Evolutionary conservation across 1,140 invertebrate genomes (phyloP).

Genomic region (Drosophila guanche): DNA sequence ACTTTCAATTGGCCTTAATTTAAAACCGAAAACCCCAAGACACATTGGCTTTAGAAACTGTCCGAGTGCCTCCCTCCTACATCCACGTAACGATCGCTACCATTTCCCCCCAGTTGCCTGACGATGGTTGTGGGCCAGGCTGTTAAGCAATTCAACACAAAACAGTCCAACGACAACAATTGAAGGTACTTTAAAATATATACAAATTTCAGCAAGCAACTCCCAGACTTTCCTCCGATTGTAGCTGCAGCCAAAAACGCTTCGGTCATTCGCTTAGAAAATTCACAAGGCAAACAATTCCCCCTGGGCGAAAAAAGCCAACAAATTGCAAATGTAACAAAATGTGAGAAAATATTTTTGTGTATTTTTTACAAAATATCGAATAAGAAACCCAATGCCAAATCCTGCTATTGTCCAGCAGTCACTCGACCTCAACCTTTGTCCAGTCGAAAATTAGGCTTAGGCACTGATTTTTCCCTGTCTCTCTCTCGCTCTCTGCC

Average conservation of each 20-base stretch:
- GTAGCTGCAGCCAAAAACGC: slow-evolving; percentile 36
- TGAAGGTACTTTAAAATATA: slow-evolving; percentile 41
- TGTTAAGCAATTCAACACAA: slow-evolving; percentile 21
- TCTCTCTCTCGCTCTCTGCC: slow-evolving; percentile 6
- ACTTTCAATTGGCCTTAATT: slow-evolving; percentile 27
- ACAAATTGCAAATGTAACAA: slow-evolving; percentile 14
- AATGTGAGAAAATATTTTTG: slow-evolving; percentile 31
- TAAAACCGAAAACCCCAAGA: slow-evolving; percentile 16
- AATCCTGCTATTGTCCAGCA: slow-evolving; percentile 10
- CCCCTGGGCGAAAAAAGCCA: neutral
- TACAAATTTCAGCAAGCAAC: slow-evolving; percentile 38
- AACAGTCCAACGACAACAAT: slow-evolving; percentile 20
- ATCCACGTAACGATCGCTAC: too few relatives aligned
- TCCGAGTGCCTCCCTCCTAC: too few relatives aligned
- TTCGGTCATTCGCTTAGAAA: slow-evolving; percentile 32
- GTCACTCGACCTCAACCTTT: slow-evolving; percentile 27
- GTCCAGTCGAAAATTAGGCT: slow-evolving; percentile 50
- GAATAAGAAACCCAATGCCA: neutral
- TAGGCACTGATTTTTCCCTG: slow-evolving; percentile 38
- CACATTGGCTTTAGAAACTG: too few relatives aligned
- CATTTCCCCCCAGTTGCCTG: too few relatives aligned
- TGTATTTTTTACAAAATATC: neutral
- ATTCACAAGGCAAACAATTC: slow-evolving; percentile 41
- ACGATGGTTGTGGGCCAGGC: neutral
- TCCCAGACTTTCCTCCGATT: neutral